Evolutionary conservation across 30 jellyfish, hydroid and myxozoan species (phyloP).

Genomic region (Catostylus mosaicus): DNA sequence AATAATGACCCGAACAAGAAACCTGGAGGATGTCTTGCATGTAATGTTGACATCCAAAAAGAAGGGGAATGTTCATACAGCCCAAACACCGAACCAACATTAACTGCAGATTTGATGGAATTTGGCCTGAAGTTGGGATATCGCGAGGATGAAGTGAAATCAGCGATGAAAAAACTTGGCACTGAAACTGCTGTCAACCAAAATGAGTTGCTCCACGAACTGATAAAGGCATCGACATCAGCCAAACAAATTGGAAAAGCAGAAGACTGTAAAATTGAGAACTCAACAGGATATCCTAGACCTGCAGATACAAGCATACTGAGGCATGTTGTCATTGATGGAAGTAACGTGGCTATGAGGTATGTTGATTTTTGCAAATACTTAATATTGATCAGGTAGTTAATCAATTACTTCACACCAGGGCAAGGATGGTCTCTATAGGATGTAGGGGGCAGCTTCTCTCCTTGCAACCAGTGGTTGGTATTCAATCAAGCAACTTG

Average conservation of each 20-base stretch:
- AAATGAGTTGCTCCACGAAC: conserved; percentile 89
- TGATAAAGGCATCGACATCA: conserved; percentile 92
- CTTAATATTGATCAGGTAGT: no score
- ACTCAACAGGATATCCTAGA: conserved; percentile 45
- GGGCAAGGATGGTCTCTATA: no score
- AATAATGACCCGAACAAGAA: conserved; percentile 17
- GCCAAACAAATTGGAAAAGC: conserved; percentile 66
- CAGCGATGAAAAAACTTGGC: conserved; percentile 95
- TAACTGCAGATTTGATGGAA: conserved; percentile 91
- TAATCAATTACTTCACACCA: no score
- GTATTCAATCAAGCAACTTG: no score
- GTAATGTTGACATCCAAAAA: conserved; percentile 9
- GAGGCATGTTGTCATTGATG: conserved; percentile 96
- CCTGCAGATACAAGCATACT: conserved; percentile 71
- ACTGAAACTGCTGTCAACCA: conserved; percentile 90
- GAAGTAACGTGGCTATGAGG: conserved; percentile 99
- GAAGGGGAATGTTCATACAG: conserved; percentile 15
- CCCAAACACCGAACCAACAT: conserved; percentile 25
- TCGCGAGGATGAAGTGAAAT: conserved; percentile 91
- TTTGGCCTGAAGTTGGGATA: conserved; percentile 92
- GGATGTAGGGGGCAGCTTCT: no score
- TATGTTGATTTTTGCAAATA: not conserved
- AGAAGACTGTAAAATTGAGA: conserved; percentile 52
- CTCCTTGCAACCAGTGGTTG: no score
- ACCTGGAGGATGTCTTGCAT: conserved; percentile 11